Evolutionary conservation across 2,113 vertebrate genomes (phyloP), one percentile per base, ranked within the genome.

Genomic region (Oryzias javanicus): DNA sequence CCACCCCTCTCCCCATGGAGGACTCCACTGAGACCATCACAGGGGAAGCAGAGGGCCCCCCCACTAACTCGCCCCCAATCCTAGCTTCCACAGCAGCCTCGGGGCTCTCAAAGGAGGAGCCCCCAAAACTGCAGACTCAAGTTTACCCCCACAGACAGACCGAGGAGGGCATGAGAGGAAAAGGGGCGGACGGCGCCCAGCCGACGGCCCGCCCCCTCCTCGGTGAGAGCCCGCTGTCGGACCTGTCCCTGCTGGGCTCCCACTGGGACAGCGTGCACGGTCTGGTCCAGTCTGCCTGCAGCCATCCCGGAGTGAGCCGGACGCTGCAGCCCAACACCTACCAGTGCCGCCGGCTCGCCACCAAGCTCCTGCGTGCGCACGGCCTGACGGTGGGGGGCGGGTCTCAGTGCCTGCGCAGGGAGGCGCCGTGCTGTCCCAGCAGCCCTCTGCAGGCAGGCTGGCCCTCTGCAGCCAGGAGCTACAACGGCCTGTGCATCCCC

Each of bases 191-290:
- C 75, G 83, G 78, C 4, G 49, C 64, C 66, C 88, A 86, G 66
- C 71, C 62, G 51, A 76, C 79, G 48, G 85, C 88, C 16, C 90
- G 81, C 17, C 94, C 92, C 8, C 83, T 91, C 17, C 85, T 94
- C 69, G 92, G 92, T 61, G 95, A 95, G 84, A 94, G 94, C 84
- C 95, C 93, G 74, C 91, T 94, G 64, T 90, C 92, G 0, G 94
- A 96, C 51, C 92, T 97, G 69, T 93, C 93, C 22, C 88, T 98
- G 67, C 84, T 98, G 29, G 92, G 91, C 14, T 93, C 94, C 44
- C 95, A 94, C 75, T 98, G 95, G 95, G 95, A 96, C 74, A 95
- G 94, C 54, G 93, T 97, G 45, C 95, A 95, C 75, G 96, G 95
- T 49, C 90, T 96, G 87, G 93, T 95, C 49, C 93, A 93, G 59